Evolutionary conservation across 2,888 invertebrate species (phyloP).

Genomic region (Troides helena): DNA sequence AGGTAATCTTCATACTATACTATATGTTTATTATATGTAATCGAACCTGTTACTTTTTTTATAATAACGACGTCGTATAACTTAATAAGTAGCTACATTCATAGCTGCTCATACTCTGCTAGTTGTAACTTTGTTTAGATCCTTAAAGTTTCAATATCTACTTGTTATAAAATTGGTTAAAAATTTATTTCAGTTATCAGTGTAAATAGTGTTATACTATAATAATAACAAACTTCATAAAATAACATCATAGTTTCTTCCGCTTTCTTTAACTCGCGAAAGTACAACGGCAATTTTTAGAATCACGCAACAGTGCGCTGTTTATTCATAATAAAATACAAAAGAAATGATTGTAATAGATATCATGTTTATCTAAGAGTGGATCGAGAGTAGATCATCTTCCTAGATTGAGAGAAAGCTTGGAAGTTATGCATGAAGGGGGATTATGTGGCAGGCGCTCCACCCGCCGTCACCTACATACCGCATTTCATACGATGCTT

Average conservation of each 20-base stretch:
- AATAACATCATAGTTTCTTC: slow-evolving; percentile 10
- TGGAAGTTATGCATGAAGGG: slow-evolving; percentile 39
- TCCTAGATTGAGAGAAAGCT: slow-evolving; percentile 46
- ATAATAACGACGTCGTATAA: too few relatives aligned
- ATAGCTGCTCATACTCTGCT: too few relatives aligned
- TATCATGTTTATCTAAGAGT: slow-evolving; percentile 26
- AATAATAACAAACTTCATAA: slow-evolving; percentile 2
- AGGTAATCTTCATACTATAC: too few relatives aligned
- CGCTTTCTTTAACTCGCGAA: slow-evolving; percentile 21
- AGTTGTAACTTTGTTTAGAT: too few relatives aligned
- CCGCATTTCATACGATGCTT: slow-evolving; percentile 26
- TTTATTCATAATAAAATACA: slow-evolving; percentile 29
- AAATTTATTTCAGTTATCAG: slow-evolving; percentile 6
- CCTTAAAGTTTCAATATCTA: too few relatives aligned
- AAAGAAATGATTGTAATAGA: slow-evolving; percentile 22
- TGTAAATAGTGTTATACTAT: not conserved
- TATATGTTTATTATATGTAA: too few relatives aligned
- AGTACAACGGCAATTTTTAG: slow-evolving; percentile 14
- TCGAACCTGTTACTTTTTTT: too few relatives aligned
- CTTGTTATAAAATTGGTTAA: too few relatives aligned
- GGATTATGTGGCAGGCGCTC: slow-evolving; percentile 34
- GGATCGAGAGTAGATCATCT: slow-evolving; percentile 36
- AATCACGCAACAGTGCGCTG: slow-evolving; percentile 23
- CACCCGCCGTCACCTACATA: slow-evolving; percentile 24
- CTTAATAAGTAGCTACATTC: too few relatives aligned